phyloP scores from a whole-genome alignment of 2,113 vertebrate species.

The Lethenteron reissneri region DNA sequence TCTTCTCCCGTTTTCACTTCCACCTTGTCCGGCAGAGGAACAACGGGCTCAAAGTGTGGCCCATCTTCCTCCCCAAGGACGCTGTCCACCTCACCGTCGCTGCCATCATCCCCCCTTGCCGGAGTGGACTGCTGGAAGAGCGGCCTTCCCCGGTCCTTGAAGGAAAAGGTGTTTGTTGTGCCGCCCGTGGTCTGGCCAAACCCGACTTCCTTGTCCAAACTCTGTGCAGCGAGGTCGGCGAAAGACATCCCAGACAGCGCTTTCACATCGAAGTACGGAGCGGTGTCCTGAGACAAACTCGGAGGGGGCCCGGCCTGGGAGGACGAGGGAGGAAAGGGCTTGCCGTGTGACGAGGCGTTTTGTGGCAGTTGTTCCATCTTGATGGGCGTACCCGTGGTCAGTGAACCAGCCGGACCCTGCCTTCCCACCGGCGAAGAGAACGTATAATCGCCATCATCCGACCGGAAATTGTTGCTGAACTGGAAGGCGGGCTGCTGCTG shows the following conservation, averaged over 20 bases:
- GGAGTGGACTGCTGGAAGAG: slow-evolving; percentile 14
- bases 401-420: neutral
- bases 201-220: slow-evolving; percentile 18
- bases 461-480: neutral
- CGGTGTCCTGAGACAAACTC: too few species aligned
- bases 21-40: slow-evolving; percentile 84
- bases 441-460: neutral
- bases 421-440: neutral
- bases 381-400: slow-evolving; percentile 1
- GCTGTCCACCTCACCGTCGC: slow-evolving; percentile 39
- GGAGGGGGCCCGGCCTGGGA: too few species aligned
- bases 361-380: neutral
- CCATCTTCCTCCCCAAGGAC: slow-evolving; percentile 77
- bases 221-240: slow-evolving; percentile 23
- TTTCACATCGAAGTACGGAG: too few species aligned
- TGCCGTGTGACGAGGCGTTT: neutral
- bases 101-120: slow-evolving; percentile 20
- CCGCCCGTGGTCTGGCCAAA: slow-evolving; percentile 30
- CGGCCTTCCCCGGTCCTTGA: slow-evolving; percentile 27
- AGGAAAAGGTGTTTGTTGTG: slow-evolving; percentile 8
- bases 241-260: slow-evolving; percentile 26
- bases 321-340: neutral
- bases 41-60: slow-evolving; percentile 92
- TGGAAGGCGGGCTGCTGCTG: neutral
- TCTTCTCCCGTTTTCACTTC: slow-evolving; percentile 94